Evolutionary conservation across 2,888 invertebrate species (phyloP).

Genomic region (Diaprepes abbreviatus): DNA sequence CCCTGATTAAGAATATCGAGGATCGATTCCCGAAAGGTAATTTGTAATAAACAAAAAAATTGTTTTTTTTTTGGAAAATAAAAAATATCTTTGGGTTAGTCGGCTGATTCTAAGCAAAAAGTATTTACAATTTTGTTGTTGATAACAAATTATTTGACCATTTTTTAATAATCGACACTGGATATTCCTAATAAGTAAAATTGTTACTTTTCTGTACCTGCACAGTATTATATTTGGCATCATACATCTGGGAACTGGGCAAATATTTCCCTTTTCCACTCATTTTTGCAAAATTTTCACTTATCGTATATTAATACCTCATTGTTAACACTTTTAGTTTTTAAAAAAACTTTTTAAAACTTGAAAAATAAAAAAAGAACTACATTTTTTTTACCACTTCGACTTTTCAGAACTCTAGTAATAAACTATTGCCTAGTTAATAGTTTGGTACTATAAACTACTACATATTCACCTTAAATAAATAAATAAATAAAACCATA

Average conservation of each 20-base stretch:
- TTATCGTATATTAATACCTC: background rate
- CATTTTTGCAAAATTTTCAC: constrained; percentile 23
- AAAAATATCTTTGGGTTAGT: too few species aligned
- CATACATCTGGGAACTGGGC: constrained; percentile 56
- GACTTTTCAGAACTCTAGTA: background rate
- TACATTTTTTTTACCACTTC: background rate
- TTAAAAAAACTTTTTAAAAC: too few species aligned
- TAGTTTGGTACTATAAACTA: background rate
- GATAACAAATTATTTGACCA: too few species aligned
- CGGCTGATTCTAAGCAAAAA: too few species aligned
- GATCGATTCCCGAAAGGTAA: too few species aligned
- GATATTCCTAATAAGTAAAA: too few species aligned
- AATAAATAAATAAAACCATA: background rate
- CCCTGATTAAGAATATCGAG: too few species aligned
- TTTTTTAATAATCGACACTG: too few species aligned
- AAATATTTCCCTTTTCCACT: constrained; percentile 51
- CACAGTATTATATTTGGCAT: constrained; percentile 58
- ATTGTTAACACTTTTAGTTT: background rate
- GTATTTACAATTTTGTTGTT: too few species aligned
- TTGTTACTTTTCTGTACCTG: constrained; percentile 56
- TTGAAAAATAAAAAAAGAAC: too few species aligned
- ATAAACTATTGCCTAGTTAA: background rate
- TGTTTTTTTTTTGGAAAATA: too few species aligned
- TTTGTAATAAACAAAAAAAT: too few species aligned
- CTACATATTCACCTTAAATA: background rate